phyloP scores from a whole-genome alignment of 2,888 invertebrate species.

The Oligia fasciuncula region DNA sequence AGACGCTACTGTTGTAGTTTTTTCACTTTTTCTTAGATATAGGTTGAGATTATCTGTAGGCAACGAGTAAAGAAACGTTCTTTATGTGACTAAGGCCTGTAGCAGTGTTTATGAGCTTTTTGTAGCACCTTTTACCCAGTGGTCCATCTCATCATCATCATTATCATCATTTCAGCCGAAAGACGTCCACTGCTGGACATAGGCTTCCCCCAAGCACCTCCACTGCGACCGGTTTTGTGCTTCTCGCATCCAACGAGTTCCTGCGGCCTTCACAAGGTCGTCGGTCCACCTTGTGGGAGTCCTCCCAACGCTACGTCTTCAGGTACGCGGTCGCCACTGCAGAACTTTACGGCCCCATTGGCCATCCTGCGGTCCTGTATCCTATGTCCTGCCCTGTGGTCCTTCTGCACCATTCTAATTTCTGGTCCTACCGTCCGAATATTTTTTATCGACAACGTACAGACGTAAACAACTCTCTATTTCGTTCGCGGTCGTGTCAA shows the following conservation, averaged over 20 bases:
- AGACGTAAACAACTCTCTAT: slow-evolving; percentile 85
- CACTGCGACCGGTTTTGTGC: too few species aligned
- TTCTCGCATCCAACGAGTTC: too few species aligned
- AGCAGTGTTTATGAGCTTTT: not conserved
- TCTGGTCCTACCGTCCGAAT: slow-evolving; percentile 62
- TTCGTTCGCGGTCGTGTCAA: slow-evolving; percentile 70
- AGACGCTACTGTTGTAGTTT: not conserved
- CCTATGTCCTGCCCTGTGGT: not conserved
- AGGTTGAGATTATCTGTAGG: not conserved
- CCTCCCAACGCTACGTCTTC: too few species aligned
- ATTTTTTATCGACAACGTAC: slow-evolving; percentile 72
- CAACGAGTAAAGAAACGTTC: not conserved
- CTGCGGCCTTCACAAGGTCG: too few species aligned
- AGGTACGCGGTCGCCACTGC: too few species aligned
- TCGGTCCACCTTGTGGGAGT: too few species aligned
- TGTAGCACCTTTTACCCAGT: not conserved
- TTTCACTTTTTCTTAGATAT: not conserved
- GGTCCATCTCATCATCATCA: not conserved
- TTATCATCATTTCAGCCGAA: too few species aligned
- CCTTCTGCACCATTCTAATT: slow-evolving; percentile 13
- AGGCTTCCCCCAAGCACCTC: too few species aligned
- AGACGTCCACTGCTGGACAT: too few species aligned
- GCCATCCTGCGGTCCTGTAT: too few species aligned
- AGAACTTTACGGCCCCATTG: too few species aligned
- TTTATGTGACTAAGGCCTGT: not conserved